A percentile compares a stretch with the other conserved stretches of the same genome.
Conservation (phyloP, 2,113 vertebrate genomes). For the Leptocoma aspasia region DNA sequence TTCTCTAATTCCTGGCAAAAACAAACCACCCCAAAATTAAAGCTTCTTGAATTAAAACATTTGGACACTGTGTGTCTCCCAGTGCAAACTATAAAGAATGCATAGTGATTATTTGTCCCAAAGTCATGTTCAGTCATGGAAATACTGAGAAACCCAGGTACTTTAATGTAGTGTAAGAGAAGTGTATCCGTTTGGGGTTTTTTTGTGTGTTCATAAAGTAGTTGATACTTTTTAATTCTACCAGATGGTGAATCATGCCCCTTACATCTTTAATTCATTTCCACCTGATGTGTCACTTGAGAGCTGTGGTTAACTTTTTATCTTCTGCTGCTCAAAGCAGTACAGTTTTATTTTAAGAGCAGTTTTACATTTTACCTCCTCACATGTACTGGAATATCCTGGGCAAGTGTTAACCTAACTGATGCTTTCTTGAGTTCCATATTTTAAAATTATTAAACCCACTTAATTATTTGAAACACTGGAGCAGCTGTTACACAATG, state of each 20-base stretch:
- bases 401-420: neutral
- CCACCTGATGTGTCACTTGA: neutral
- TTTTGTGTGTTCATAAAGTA: neutral
- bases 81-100: neutral
- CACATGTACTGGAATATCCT: neutral
- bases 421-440: neutral
- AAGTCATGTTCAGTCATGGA: neutral
- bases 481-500: fast-evolving
- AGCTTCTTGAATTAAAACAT: neutral
- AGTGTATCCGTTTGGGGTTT: neutral
- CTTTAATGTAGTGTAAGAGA: neutral
- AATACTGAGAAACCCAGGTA: neutral
- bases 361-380: neutral
- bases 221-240: neutral
- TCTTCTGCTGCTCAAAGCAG: neutral
- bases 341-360: neutral
- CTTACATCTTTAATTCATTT: neutral
- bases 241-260: neutral
- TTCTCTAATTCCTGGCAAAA: neutral
- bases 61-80: neutral
- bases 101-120: neutral
- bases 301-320: neutral
- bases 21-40: neutral
- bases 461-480: no score
- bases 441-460: neutral